Base-by-base conservation (phyloP, 2,113 vertebrate genomes). In the Cebus imitator region DNA sequence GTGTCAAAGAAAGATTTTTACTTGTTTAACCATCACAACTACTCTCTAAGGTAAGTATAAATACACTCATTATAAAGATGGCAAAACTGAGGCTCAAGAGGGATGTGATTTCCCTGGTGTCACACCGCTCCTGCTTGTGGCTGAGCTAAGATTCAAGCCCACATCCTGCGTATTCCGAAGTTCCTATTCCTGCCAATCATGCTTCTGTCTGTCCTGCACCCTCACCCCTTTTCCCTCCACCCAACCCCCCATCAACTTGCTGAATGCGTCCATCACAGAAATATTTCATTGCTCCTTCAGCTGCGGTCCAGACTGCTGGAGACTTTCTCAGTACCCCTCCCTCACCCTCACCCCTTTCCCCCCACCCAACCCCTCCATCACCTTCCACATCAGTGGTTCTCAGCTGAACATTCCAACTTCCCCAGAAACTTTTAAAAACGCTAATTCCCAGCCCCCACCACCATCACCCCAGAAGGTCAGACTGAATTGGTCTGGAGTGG, bases 201-300 rank as follows among this genome's bases (percentile, higher is more conserved):
- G 48, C 57, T 2, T 92, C 37, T 58, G 30, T 40, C 40, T n/a
- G 10, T 50, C 78, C 55, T 80, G 82, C 64, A 80, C 21, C 1
- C 3, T 8, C 5, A 1, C 70, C 75, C 45, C 55, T 87, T 45
- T 87, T 40, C 12, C 81, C 3, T 10, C n/a, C 40, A 37, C 5
- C 6, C 27, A 32, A 30, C 40, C 48, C 45, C 50, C 64, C 75
- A 18, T 48, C 32, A 1, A 4, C 40, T 40, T 55, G 40, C 98
- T 99, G 90, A 99, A 99, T 32, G 98, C 98, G 27, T 99, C 99
- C 95, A 99, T 99, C 94, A 98, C 99, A 40, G 99, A 99, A 97
- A 99, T 99, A 21, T 99, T 99, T 45, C 99, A 99, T 98, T 99
- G 99, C 94, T 99, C 99, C 0, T 99, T 99, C 98, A 99, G 98